Evolutionary conservation across 2,113 vertebrate genomes (phyloP).

Genomic region (Pogonocichla stellata): DNA sequence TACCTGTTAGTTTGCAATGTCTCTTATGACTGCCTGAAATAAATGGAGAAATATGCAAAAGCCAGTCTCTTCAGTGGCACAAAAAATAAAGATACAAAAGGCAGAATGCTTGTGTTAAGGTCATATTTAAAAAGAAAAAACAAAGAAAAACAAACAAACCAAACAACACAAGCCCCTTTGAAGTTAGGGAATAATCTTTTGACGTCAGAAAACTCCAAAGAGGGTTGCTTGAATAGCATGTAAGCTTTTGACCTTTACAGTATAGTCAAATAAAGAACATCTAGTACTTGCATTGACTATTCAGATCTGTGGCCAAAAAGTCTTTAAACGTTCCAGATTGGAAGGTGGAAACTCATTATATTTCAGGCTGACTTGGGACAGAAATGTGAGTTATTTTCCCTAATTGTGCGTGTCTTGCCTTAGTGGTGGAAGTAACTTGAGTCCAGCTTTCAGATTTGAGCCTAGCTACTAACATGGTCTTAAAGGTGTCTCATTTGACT

Average conservation of each 20-base stretch:
- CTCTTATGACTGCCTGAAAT: neutral
- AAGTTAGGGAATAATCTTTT: neutral
- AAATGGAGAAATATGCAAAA: neutral
- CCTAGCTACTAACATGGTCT: neutral
- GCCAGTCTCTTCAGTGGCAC: neutral
- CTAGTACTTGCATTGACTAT: neutral
- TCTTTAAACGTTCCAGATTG: neutral
- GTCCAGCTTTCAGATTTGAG: neutral
- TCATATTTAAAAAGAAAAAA: neutral
- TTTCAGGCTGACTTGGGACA: neutral
- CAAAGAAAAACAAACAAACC: neutral
- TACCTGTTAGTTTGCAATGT: slow-evolving; percentile 18
- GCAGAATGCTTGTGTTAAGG: neutral
- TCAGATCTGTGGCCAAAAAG: neutral
- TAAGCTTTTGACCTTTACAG: slow-evolving; percentile 1
- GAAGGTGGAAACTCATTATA: neutral
- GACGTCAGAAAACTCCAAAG: neutral
- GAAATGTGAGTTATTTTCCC: neutral
- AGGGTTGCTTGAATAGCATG: neutral
- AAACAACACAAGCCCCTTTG: neutral
- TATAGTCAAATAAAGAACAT: neutral
- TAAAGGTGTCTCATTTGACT: neutral
- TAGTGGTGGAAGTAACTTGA: neutral
- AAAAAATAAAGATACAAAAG: neutral
- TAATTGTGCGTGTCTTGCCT: neutral